Base-by-base conservation (phyloP, 2,888 invertebrate genomes). In the Acanthosoma haemorrhoidale region DNA sequence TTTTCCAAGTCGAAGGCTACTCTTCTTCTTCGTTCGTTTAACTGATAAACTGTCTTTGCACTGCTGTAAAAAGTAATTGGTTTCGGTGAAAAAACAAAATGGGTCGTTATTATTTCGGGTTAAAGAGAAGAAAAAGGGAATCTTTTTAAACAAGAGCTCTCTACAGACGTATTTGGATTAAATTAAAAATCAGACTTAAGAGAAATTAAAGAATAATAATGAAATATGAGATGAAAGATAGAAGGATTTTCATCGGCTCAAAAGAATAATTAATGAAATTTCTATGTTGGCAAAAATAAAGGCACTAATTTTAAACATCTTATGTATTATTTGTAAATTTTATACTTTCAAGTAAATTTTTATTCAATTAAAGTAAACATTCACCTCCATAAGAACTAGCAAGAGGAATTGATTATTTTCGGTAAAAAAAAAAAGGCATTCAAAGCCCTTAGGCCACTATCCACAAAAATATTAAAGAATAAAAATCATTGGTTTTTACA, bases 21-120 rank as follows among this genome's bases (percentile, higher is more conserved):
- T 25, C 61, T 61, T n/a, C 51, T 51, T 51, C 36, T 36, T 36
- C 61, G 6, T 34, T 18, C 60, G 13, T 21, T 21, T 36, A 15
- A 6, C 36, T 61, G 61, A 61, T 61, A 61, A 61, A 61, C 61
- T 32, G 36, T 61, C 61, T 61, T 61, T 61, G 61, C 61, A 61
- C 61, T 61, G n/a, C 59, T 34, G 58, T n/a, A 61, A 61, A 60
- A 38, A 61, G 61, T 61, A 61, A 61, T 61, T 61, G 61, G 61
- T 61, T 61, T 61, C 21, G 61, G 21, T 36, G 38, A 61, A 38
- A 59, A 38, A 61, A 61, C 36, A 61, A 61, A 38, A 61, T 38
- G 16, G 61, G 36, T 61, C 32, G 38, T 61, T 61, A 61, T 36
- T 51, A 25, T 11, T 25, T 51, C 29, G 21, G 13, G 5, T 51